Conservation (phyloP, 1,140 invertebrate genomes). For the Bombus picipes region DNA sequence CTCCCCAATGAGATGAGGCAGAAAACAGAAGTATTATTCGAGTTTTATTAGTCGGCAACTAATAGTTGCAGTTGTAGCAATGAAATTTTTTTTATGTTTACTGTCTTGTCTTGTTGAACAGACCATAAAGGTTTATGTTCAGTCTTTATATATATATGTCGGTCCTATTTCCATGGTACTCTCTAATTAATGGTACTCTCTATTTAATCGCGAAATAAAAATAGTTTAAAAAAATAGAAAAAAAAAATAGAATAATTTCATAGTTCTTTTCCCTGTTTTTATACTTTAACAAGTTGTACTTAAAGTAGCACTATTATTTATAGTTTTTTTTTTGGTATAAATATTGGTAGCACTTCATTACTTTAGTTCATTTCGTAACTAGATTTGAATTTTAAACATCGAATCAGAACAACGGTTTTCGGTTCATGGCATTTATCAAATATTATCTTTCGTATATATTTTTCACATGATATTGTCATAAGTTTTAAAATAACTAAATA, state of each 20-base stretch:
- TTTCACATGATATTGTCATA: neutral
- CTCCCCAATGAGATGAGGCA: too few species aligned
- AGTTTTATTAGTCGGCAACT: too few species aligned
- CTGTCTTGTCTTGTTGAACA: too few species aligned
- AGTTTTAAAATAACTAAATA: neutral
- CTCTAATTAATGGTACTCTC: too few species aligned
- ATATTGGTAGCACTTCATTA: neutral
- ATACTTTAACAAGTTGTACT: neutral
- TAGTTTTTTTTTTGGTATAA: neutral
- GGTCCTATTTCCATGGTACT: too few species aligned
- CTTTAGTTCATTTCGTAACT: neutral
- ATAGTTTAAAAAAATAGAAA: too few species aligned
- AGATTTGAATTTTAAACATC: conserved; percentile 33
- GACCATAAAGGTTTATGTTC: too few species aligned
- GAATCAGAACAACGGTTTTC: neutral
- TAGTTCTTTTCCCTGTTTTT: neutral
- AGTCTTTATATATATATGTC: too few species aligned
- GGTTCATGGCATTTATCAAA: neutral
- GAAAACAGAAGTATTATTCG: too few species aligned
- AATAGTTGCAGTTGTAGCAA: too few species aligned
- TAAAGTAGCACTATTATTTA: neutral
- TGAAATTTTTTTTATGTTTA: too few species aligned
- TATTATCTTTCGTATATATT: neutral
- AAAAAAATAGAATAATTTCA: too few species aligned
- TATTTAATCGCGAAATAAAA: neutral